Evolutionary conservation across 2,113 vertebrate genomes (phyloP).

Genomic region (Podarcis muralis): DNA sequence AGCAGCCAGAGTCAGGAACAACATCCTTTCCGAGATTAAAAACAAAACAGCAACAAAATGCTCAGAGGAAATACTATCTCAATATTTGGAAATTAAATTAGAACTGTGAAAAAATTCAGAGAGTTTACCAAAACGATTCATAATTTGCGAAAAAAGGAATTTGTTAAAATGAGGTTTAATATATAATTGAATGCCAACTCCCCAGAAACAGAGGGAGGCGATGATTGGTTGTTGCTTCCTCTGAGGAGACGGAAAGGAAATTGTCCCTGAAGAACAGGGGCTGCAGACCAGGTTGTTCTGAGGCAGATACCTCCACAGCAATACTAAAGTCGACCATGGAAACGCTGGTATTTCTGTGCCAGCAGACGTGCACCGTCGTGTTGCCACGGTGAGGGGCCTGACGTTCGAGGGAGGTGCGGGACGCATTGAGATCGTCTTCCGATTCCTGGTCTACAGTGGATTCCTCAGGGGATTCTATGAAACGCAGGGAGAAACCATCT

Average conservation of each 20-base stretch:
- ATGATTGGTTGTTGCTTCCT: accelerated
- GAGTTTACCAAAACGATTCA: slow-evolving; percentile 7
- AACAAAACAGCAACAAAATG: slow-evolving; percentile 44
- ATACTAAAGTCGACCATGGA: slow-evolving; percentile 98
- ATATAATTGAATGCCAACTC: background rate
- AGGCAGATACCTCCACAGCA: slow-evolving; percentile 93
- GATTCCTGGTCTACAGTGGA: slow-evolving; percentile 90
- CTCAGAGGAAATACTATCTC: slow-evolving; percentile 33
- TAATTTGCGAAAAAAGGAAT: accelerated
- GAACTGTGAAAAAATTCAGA: slow-evolving; percentile 2
- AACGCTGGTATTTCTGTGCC: slow-evolving; percentile 98
- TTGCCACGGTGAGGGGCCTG: slow-evolving; percentile 93
- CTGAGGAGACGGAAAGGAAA: slow-evolving; percentile 63
- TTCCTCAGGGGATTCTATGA: slow-evolving; percentile 90
- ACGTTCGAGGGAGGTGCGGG: slow-evolving; percentile 87
- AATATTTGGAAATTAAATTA: slow-evolving; percentile 17
- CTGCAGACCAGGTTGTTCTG: slow-evolving; percentile 59
- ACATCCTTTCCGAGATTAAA: slow-evolving; percentile 53
- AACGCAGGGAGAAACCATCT: slow-evolving; percentile 54
- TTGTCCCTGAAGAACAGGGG: slow-evolving; percentile 59
- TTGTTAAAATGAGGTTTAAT: slow-evolving; percentile 2
- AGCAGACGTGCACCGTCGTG: slow-evolving; percentile 99
- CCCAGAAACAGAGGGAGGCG: slow-evolving; percentile 3
- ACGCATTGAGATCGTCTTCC: slow-evolving; percentile 90
- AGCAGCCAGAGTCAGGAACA: slow-evolving; percentile 46